Base-by-base conservation (phyloP, 2,888 invertebrate species). In the Pterostichus niger region DNA sequence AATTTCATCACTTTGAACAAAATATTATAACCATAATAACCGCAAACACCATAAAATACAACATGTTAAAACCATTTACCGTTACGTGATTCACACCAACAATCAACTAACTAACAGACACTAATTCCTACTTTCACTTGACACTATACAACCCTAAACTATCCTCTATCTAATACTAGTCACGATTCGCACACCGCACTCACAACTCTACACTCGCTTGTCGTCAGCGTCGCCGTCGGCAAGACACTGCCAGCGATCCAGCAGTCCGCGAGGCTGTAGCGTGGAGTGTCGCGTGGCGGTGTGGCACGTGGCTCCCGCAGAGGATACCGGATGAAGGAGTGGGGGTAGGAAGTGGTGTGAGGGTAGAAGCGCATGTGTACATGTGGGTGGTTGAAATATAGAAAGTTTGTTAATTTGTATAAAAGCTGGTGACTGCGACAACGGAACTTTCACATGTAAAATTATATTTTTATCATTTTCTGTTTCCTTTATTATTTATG, bases 151-250 rank as follows among this genome's bases (percentile, higher is more conserved):
- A 6, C 24, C 6, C 56, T 10, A 9, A 2, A 6, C 0, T n/a
- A 9, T 9, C 6, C 52, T 13, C 10, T 52, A n/a, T 52, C 52
- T 15, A 52, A 0, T 52, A 11, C 15, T 2, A 3, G 1, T 17
- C 24, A 17, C 9, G 10, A 10, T 56, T 56, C 17, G 9, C 56
- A 24, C 24, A 6, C 17, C 24, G 24, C 56, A 52, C 52, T 52
- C 9, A 1, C n/a, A n/a, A n/a, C n/a, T n/a, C 13, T 52, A 6
- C n/a, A 24, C 4, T 40, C 40, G 6, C 17, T 17, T 24, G 24
- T 24, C 10, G 56, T 10, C 7, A 17, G 10, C 56, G 56, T 56
- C 56, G 17, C 56, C 56, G 56, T 24, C 56, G 56, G 56, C 24
- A 56, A 6, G 17, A 17, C 56, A 56, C 56, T 56, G 56, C 10